A percentile compares a stretch with the other conserved stretches of the same genome.
phyloP scores from a whole-genome alignment of 2,888 invertebrate genomes.

The Bellardia pandia region DNA sequence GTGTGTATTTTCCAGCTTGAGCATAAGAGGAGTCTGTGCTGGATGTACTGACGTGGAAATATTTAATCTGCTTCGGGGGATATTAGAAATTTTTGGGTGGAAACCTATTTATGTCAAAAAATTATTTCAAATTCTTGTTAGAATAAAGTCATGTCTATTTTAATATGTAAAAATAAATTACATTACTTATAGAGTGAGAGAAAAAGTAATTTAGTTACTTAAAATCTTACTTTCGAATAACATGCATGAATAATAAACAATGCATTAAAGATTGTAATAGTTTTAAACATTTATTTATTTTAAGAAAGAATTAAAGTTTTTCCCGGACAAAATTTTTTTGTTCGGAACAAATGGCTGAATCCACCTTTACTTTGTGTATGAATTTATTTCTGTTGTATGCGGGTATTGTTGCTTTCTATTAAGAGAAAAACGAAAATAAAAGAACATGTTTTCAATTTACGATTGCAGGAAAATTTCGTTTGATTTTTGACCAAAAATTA shows the following conservation, averaged over 20 bases:
- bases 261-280: too few relatives aligned
- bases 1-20: background rate
- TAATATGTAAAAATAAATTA: background rate
- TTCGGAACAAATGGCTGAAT: too few relatives aligned
- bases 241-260: too few relatives aligned
- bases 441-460: background rate
- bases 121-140: conserved; percentile 24
- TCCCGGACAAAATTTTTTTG: too few relatives aligned
- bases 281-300: too few relatives aligned
- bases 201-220: background rate
- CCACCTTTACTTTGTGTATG: background rate
- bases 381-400: background rate
- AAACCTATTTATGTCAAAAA: conserved; percentile 77
- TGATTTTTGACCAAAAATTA: conserved; percentile 7
- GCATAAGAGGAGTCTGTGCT: conserved; percentile 57
- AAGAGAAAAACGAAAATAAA: background rate
- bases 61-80: conserved; percentile 81
- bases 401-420: background rate
- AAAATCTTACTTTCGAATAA: too few relatives aligned
- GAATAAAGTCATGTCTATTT: conserved; percentile 1
- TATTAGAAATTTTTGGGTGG: conserved; percentile 80
- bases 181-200: too few relatives aligned
- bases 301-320: too few relatives aligned
- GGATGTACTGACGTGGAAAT: conserved; percentile 75
- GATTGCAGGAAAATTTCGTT: conserved; percentile 1